These are phyloP conservation scores for Drosophila falleni DNA, from an alignment of 2,888 invertebrate genomes.

Conservation along the genomic window DNA sequence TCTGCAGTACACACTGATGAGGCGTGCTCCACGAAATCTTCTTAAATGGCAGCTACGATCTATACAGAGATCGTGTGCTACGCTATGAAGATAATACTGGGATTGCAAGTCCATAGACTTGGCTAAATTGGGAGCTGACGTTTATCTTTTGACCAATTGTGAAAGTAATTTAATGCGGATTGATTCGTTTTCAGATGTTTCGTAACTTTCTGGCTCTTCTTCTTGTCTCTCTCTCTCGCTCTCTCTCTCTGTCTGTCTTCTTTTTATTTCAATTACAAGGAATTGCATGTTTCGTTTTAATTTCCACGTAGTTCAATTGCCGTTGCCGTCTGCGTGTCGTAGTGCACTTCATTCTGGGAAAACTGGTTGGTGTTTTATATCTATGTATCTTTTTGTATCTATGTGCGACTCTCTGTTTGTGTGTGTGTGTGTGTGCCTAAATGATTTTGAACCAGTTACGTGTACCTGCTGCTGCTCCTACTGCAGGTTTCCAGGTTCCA, in stretches of 20 bases:
- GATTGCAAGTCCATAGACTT: conserved; percentile 16
- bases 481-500: conserved; percentile 13
- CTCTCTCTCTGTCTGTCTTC: neutral
- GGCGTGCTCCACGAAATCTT: conserved; percentile 40
- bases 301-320: conserved; percentile 67
- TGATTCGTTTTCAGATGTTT: conserved; percentile 37
- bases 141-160: conserved; percentile 79
- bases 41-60: conserved; percentile 56
- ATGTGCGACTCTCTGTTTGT: conserved; percentile 5
- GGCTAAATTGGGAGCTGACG: conserved; percentile 51
- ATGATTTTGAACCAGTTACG: conserved; percentile 78
- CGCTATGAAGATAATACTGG: conserved; percentile 55
- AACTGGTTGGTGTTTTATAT: conserved; percentile 57
- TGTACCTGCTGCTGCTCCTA: conserved; percentile 38
- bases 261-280: conserved; percentile 73
- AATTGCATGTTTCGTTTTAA: conserved; percentile 81
- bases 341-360: conserved; percentile 67
- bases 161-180: conserved; percentile 79
- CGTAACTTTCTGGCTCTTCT: neutral
- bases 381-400: neutral
- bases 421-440: conserved; percentile 54
- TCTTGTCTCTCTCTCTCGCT: neutral
- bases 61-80: conserved; percentile 65
- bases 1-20: conserved; percentile 33
- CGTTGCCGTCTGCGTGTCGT: conserved; percentile 59